Percentiles rank a stretch among this genome's conserved stretches.
Conservation (phyloP, 2,888 invertebrate genomes). For the Dolichomitus sp. region DNA sequence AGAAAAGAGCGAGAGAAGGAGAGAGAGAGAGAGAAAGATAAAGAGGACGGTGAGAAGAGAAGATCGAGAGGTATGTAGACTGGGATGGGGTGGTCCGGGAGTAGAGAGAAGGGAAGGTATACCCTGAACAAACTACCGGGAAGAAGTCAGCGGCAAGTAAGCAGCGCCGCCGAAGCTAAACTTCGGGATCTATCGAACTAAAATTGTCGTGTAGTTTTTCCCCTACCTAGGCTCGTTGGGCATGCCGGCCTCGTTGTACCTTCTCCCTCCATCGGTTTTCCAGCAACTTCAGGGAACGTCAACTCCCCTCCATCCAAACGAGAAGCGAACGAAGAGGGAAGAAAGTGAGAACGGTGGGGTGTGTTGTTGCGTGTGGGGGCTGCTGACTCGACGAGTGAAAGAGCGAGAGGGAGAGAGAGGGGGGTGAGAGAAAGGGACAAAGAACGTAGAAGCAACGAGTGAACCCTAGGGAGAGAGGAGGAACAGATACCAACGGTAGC, state of each 20-base stretch:
- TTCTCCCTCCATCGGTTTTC: constrained; percentile 46
- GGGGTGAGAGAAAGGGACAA: constrained; percentile 62
- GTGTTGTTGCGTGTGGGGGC: constrained; percentile 56
- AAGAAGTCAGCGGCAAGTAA: constrained; percentile 85
- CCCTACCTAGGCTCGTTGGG: constrained; percentile 69
- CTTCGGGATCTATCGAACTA: constrained; percentile 85
- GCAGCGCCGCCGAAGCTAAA: constrained; percentile 85
- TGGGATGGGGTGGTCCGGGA: constrained; percentile 67
- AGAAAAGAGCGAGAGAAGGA: constrained; percentile 75
- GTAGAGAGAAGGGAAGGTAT: constrained; percentile 50
- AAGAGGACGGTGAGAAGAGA: constrained; percentile 68
- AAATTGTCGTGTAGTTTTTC: constrained; percentile 85
- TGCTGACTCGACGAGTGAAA: constrained; percentile 67
- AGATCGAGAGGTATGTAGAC: constrained; percentile 60
- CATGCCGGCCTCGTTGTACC: constrained; percentile 12
- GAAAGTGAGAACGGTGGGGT: constrained; percentile 76
- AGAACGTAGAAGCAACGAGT: constrained; percentile 57
- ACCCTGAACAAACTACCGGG: constrained; percentile 84
- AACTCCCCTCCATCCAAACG: constrained; percentile 34
- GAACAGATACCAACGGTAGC: constrained; percentile 62
- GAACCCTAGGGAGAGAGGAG: constrained; percentile 70
- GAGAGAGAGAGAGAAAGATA: constrained; percentile 70
- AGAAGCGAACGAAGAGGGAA: constrained; percentile 77
- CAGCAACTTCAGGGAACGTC: constrained; percentile 22
- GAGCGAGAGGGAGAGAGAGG: constrained; percentile 60